Base-by-base conservation (phyloP, 23 tunicate genomes). In the Halocynthia aurantium region DNA sequence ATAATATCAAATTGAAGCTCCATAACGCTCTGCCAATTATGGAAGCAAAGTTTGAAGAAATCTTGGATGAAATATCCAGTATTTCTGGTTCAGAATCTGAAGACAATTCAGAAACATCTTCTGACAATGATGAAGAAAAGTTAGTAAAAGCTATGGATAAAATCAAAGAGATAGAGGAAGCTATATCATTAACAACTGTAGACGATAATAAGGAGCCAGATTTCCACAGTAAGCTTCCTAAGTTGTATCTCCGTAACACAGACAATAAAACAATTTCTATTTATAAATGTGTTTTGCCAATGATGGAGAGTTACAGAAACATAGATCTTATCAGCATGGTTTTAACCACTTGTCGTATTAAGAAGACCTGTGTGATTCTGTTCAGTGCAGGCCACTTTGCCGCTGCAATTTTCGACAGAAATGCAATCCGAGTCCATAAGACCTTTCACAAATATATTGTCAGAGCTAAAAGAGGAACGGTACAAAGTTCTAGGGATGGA, bases 391-490 rank as follows among this genome's bases (percentile, higher is more conserved):
- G 88, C 10, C 91, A 92, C 75, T 92, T 92, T 65, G 98, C 98
- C 18, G 88, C 98, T 50, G 90, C 91, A 6, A 88, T 86, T 22
- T 86, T 86, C 63, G 72, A 86, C 9, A 85, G 92, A 7, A 60
- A 80, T 8, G 73, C 72, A 11, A 80, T 69, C 11, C 61, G 10
- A 7, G 57, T 84, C 22, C 98, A 92, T 74, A 92, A 92, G 83
- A 86, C 98, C 8, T 92, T 86, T 80, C 98, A 92, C 54, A 85
- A 83, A 40, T 92, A 92, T 60, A 80, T 92, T 55, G 85, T 92
- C 31, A 79, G 98, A 62, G 98, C 98, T n/a, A 92, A 92, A 73
- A 78, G 88, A 20, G 98, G 98, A 54, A 86, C 87, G 10, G 98
- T 81, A 18, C 98, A 92, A 72, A 86, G 92, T 73, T 17, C 74